Base-by-base conservation (phyloP, 2,888 invertebrate genomes). In the Synergus itoensis region DNA sequence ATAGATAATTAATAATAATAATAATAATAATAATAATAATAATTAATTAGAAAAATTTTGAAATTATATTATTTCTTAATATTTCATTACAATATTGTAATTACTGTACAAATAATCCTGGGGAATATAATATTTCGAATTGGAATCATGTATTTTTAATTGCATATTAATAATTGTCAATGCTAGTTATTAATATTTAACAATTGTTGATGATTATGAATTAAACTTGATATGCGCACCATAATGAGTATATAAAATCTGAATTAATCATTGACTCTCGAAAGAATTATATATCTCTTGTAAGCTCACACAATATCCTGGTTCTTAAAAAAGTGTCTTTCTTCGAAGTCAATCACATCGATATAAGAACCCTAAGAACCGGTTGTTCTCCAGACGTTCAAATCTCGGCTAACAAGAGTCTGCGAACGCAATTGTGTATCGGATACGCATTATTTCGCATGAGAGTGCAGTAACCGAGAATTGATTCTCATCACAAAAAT, bases 291-390 rank as follows among this genome's bases (percentile, higher is more conserved):
- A n/a, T 8, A 11, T 60, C 8, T 60, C 18, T 60, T 60, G 43
- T 53, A 60, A 69, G 3, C 60, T 40, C 65, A 60, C 14, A 18
- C 67, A 69, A 53, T 62, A 73, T 67, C 73, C 73, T 45, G 28
- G 41, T 73, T 28, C 73, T 62, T 48, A 45, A 78, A 78, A 78
- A 78, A 16, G 73, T 73, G 60, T 78, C 78, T 69, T 78, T 78
- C 60, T 40, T 43, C 78, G 73, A 73, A 78, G 77, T 65, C 64
- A 65, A 65, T 77, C 77, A 53, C 36, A 53, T 53, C 43, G 78
- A 16, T 65, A 73, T 57, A 73, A 78, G 73, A 62, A 43, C 57
- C 57, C 67, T 57, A 78, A 78, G 73, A 62, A 43, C 57, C 57
- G 78, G 41, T 53, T 63, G 78, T 43, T 73, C 78, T 21, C 60